Evolutionary conservation across 2,888 invertebrate genomes (phyloP).

Genomic region (Theretra japonica): DNA sequence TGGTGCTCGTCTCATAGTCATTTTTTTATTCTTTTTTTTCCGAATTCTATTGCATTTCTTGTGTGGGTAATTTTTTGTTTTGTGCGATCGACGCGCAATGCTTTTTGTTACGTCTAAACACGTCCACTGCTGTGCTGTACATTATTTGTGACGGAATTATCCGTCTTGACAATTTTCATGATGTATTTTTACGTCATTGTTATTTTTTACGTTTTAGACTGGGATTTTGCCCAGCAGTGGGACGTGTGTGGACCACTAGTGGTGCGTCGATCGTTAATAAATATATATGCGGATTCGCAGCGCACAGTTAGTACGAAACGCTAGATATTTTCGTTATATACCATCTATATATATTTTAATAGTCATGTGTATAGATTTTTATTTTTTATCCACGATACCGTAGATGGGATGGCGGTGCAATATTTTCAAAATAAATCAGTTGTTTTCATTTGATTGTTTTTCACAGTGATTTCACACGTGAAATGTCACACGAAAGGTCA

Average conservation of each 20-base stretch:
- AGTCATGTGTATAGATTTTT: conserved; percentile 10
- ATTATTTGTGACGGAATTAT: neutral
- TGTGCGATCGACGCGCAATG: neutral
- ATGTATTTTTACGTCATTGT: neutral
- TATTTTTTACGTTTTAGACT: neutral
- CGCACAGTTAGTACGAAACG: conserved; percentile 33
- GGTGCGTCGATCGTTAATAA: conserved; percentile 1
- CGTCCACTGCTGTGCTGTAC: neutral
- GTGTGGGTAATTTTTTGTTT: conserved; percentile 37
- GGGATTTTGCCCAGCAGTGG: neutral
- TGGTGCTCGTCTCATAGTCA: conserved; percentile 59
- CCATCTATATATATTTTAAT: conserved; percentile 8
- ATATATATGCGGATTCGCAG: conserved; percentile 42
- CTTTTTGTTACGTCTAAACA: neutral
- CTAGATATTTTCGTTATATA: conserved; percentile 23
- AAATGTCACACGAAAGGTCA: neutral
- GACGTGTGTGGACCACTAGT: neutral
- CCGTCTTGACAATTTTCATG: neutral
- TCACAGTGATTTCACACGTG: neutral
- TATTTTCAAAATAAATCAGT: no score
- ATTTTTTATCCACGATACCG: neutral
- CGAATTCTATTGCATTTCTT: conserved; percentile 52
- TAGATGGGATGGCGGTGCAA: neutral
- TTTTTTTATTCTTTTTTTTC: conserved; percentile 34
- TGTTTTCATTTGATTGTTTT: neutral